Conservation (phyloP, 2,113 vertebrate genomes). For the Campylomormyrus tamandua region DNA sequence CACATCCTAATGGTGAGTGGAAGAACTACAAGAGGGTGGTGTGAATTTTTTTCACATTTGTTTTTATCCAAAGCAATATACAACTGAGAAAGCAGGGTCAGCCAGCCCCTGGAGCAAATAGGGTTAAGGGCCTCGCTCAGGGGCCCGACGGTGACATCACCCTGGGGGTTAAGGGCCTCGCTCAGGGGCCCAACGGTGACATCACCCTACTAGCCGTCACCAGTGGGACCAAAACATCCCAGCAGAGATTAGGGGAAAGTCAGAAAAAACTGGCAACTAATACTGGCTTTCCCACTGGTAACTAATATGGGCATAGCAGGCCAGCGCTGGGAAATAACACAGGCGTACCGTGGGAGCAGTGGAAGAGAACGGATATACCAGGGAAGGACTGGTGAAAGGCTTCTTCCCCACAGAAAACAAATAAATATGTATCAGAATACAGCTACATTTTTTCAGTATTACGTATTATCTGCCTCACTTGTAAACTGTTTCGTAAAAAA, state of each 20-base stretch:
- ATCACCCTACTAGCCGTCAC: not conserved
- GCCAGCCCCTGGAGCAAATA: not conserved
- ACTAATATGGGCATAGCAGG: not conserved
- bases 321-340: not conserved
- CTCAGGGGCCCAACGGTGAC: not conserved
- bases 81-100: not conserved
- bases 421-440: not conserved
- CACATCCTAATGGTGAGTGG: not conserved
- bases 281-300: not conserved
- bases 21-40: not conserved
- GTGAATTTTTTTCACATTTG: not conserved
- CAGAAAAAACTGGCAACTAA: not conserved
- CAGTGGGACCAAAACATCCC: not conserved
- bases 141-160: no score
- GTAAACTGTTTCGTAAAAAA: not conserved
- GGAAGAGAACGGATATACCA: not conserved
- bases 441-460: not conserved
- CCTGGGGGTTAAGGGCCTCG: not conserved
- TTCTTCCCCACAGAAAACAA: not conserved
- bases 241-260: not conserved
- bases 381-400: not conserved
- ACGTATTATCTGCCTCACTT: not conserved
- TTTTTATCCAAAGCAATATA: not conserved
- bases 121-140: not conserved
- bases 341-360: not conserved